These are phyloP conservation scores for Ploceus nigricollis DNA, from an alignment of 2,113 vertebrate genomes.

Conservation along the genomic window DNA sequence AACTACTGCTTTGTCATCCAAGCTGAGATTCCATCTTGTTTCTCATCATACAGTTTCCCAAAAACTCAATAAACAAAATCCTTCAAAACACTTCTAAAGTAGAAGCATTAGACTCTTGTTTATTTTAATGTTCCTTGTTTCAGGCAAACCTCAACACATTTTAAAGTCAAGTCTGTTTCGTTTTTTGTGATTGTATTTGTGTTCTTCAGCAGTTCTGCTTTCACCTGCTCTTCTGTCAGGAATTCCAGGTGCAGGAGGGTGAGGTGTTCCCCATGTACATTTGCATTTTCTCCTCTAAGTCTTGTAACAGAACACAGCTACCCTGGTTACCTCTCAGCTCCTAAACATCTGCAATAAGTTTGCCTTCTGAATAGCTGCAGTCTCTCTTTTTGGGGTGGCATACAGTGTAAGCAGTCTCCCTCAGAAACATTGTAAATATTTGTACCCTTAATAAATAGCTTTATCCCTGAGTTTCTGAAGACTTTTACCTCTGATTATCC, in stretches of 20 bases:
- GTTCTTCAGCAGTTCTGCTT: not conserved
- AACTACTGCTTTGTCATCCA: not conserved
- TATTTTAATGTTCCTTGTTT: not conserved
- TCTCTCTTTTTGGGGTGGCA: not conserved
- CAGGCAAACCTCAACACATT: not conserved
- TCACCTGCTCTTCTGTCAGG: not conserved
- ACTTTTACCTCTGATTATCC: not conserved
- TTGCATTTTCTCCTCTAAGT: not conserved
- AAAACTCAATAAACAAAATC: not conserved
- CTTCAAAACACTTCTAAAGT: not conserved
- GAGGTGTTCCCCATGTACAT: rapidly evolving
- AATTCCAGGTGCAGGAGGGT: not conserved
- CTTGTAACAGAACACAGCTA: rapidly evolving
- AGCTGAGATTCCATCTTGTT: not conserved
- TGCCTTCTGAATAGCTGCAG: not conserved
- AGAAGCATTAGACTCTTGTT: not conserved
- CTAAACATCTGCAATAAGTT: not conserved
- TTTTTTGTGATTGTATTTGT: not conserved
- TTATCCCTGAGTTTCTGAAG: not conserved
- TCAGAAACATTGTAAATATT: not conserved
- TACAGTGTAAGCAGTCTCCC: not conserved
- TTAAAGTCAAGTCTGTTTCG: not conserved
- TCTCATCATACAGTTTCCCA: not conserved
- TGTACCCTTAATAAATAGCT: not conserved
- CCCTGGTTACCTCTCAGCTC: not conserved